These are phyloP conservation scores for Dreissena rostriformis DNA, from an alignment of 1,140 invertebrate species.

Conservation along the genomic window DNA sequence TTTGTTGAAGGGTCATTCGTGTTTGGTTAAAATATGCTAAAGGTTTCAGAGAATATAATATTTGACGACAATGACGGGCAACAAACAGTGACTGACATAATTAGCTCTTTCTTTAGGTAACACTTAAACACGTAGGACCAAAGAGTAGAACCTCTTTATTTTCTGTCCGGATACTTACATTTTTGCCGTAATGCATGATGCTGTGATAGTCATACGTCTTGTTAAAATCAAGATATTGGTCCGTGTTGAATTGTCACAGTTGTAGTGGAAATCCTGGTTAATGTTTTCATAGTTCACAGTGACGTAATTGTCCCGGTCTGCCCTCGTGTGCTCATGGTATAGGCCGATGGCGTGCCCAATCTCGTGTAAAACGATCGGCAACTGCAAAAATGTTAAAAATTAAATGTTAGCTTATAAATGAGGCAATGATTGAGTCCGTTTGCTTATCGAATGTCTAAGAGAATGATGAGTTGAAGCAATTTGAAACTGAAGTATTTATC, in stretches of 20 bases:
- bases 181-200: slow-evolving; percentile 77
- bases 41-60: no score
- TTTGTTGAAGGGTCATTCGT: no score
- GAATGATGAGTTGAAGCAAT: neutral
- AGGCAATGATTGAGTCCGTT: no score
- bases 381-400: slow-evolving; percentile 49
- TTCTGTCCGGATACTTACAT: slow-evolving; percentile 28
- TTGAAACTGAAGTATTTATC: neutral
- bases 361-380: slow-evolving; percentile 77
- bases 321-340: slow-evolving; percentile 86
- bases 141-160: no score
- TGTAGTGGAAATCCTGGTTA: slow-evolving; percentile 76
- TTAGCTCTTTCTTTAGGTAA: no score
- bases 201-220: slow-evolving; percentile 82
- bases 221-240: slow-evolving; percentile 79
- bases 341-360: slow-evolving; percentile 82
- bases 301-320: slow-evolving; percentile 86
- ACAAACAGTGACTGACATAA: no score
- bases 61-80: no score
- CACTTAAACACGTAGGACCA: no score
- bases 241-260: slow-evolving; percentile 81
- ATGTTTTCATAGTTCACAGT: slow-evolving; percentile 86
- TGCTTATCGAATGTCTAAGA: neutral
- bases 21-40: no score
- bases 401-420: no score